These are phyloP conservation scores for Limnephilus rhombicus DNA, from an alignment of 2,888 invertebrate species.

Conservation along the genomic window DNA sequence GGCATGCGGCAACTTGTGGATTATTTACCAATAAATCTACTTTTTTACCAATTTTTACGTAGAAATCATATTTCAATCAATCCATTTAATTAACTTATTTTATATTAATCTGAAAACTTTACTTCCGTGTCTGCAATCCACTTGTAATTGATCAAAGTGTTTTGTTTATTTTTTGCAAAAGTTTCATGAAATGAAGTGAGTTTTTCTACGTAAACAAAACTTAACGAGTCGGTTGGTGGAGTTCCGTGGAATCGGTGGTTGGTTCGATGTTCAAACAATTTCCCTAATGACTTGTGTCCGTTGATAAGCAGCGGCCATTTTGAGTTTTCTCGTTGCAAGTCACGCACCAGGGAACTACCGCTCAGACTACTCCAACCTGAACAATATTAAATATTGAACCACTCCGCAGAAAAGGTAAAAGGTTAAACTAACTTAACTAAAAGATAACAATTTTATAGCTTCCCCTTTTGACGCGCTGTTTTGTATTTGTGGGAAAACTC, in stretches of 20 bases:
- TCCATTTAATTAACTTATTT: not conserved
- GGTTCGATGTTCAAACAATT: slow-evolving; percentile 60
- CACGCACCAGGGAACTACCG: slow-evolving; percentile 54
- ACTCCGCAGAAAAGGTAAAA: slow-evolving; percentile 21
- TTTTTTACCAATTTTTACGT: too few species aligned
- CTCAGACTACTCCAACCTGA: not conserved
- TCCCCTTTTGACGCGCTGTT: slow-evolving; percentile 2
- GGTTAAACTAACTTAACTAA: slow-evolving; percentile 12
- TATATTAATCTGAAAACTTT: not conserved
- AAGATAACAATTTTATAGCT: not conserved
- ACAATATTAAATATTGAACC: not conserved
- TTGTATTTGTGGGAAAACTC: slow-evolving; percentile 9
- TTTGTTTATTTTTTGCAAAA: not conserved
- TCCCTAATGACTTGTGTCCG: slow-evolving; percentile 63
- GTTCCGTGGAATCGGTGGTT: slow-evolving; percentile 24
- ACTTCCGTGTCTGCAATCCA: not conserved
- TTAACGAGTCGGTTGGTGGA: slow-evolving; percentile 22
- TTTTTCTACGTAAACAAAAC: slow-evolving; percentile 24
- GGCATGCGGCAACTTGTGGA: too few species aligned
- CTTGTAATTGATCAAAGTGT: not conserved
- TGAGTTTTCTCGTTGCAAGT: slow-evolving; percentile 48
- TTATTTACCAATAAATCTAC: not conserved
- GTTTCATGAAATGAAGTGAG: not conserved
- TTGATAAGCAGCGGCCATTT: slow-evolving; percentile 59
- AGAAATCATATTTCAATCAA: not conserved